phyloP scores from a whole-genome alignment of 2,113 vertebrate species.

The Rallus limicola region DNA sequence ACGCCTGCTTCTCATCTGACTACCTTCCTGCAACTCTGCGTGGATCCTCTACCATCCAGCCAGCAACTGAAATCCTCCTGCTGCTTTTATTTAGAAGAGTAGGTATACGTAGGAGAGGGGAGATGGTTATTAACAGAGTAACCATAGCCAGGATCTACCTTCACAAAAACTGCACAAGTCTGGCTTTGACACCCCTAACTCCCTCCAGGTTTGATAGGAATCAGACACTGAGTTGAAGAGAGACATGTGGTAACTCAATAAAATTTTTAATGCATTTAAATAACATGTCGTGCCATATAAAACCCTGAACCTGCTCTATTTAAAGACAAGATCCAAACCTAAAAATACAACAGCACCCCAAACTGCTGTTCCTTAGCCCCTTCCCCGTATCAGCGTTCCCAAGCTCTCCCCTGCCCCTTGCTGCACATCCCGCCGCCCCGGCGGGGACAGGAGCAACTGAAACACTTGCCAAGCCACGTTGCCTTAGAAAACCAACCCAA shows the following conservation, averaged over 20 bases:
- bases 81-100: not conserved
- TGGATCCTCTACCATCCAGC: not conserved
- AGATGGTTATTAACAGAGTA: not conserved
- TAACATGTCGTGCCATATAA: fast-evolving
- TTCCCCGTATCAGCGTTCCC: not conserved
- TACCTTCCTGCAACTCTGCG: not conserved
- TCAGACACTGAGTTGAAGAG: not conserved
- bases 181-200: not conserved
- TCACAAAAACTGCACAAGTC: not conserved
- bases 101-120: not conserved
- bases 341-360: not conserved
- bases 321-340: not conserved
- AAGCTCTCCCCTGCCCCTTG: not conserved
- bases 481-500: not conserved
- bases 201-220: not conserved
- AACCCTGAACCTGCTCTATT: not conserved
- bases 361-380: not conserved
- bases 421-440: not conserved
- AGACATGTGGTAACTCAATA: not conserved
- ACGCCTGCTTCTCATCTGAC: not conserved
- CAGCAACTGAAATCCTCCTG: not conserved
- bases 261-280: not conserved
- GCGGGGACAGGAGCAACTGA: not conserved
- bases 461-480: not conserved
- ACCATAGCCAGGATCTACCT: not conserved